Evolutionary conservation across 2,888 invertebrate species (phyloP).

Genomic region (Petrophora chlorosata): DNA sequence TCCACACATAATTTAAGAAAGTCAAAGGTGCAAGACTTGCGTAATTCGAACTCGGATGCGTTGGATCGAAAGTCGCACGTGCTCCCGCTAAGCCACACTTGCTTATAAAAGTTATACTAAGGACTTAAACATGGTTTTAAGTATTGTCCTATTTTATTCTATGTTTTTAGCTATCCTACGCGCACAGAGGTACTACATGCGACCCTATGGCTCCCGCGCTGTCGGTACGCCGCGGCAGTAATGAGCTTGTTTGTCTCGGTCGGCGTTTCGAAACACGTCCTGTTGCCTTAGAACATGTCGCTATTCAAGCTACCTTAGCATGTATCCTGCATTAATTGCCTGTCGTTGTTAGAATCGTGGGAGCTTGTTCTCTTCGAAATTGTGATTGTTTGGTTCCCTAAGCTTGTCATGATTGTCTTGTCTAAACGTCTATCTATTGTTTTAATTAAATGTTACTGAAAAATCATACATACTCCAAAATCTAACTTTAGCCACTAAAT

Average conservation of each 20-base stretch:
- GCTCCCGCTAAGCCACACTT: no score
- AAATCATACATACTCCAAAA: no score
- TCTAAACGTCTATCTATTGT: no score
- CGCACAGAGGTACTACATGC: conserved; percentile 23
- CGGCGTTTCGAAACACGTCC: conserved; percentile 58
- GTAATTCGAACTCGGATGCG: no score
- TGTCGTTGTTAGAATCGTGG: not conserved
- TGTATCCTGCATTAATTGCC: conserved; percentile 4
- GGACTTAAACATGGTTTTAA: no score
- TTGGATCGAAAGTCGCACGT: no score
- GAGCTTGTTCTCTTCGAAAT: not conserved
- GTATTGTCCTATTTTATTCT: not conserved
- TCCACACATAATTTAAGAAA: no score
- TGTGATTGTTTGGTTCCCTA: not conserved
- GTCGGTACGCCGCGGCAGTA: conserved; percentile 54
- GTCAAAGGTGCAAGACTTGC: no score
- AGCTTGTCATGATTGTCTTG: no score
- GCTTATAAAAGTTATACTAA: no score
- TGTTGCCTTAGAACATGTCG: conserved; percentile 42
- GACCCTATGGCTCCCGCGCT: conserved; percentile 43
- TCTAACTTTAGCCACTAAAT: no score
- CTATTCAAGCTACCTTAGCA: not conserved
- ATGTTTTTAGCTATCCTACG: not conserved
- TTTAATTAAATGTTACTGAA: no score
- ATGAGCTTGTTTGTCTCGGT: conserved; percentile 66